Evolutionary conservation across 2,797 vertebrate genomes (phyloP), one percentile per base, ranked within the genome.

Genomic region (Eospalax fontanierii): DNA sequence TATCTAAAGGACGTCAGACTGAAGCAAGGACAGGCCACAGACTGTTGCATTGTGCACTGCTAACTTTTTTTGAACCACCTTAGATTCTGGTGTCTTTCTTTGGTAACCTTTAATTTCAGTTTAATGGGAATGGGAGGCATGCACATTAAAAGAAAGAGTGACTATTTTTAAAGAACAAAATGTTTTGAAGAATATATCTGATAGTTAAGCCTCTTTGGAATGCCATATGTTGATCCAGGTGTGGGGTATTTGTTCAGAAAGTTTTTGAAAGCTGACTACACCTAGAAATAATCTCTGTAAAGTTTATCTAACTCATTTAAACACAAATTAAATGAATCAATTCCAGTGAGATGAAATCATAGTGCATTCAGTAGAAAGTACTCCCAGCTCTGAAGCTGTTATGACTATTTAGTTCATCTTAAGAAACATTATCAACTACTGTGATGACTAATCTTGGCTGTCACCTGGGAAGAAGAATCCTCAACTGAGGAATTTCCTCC

Each of bases 101-200:
- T 40, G 4, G 10, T 57, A 68, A 93, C 26, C 35, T 84, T 95
- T 54, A 22, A 80, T 50, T 95, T 28, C 71, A 83, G 22, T 79
- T 89, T 63, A 70, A 35, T 59, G 30, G 46, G 11, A 46, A 46
- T 46, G 46, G 46, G 46, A 46, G 46, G 46, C 46, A 46, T 46
- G 46, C 11, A 46, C 46, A 46, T 46, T 46, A 46, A 46, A 46
- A 46, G 11, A n/a, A n/a, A 70, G 14, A 4, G 57, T 46, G 38
- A 73, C 70, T 87, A 19, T 63, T 75, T 96, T 94, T 81, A 89
- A 94, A 84, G 63, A 35, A 71, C 86, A 97, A 92, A 74, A 50
- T 40, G 40, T 90, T 35, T 94, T 92, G 6, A 76, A 83, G 91
- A 91, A 38, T 6, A 3, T 87, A 73, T 26, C 61, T 43, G 6